Base-by-base conservation (phyloP, 2,113 vertebrate genomes). In the Cathartes aura region DNA sequence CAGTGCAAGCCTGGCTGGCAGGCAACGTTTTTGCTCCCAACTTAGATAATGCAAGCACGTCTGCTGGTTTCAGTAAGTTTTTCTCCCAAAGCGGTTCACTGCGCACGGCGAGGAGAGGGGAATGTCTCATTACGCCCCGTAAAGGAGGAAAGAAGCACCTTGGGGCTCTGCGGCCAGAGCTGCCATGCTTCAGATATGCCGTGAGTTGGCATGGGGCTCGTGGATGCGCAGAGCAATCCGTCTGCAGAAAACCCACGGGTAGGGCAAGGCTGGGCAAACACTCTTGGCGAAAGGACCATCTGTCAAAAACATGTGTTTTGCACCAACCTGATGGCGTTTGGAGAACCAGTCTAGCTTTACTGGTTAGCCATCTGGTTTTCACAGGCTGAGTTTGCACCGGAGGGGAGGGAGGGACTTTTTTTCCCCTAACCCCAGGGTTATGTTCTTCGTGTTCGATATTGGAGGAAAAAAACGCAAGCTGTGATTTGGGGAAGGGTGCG, bases 141-240 rank as follows among this genome's bases (percentile, higher is more conserved):
- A 20, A 79, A 36, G 55, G 63, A 12, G 13, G 60, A 62, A 26
- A 30, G 43, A 29, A 64, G 13, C 1, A 1, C 63, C 55, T n/a
- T 0, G 4, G 50, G 50, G 58, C 21, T 68, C n/a, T 0, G 0
- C 0, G 2, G 7, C 3, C 0, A 0, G 80, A 48, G 55, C 30
- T 4, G 18, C 17, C 0, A 1, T 1, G 6, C 64, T 59, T 66
- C 68, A 21, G 48, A 9, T 27, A 6, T 0, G 0, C 47, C 2
- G 0, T 26, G 34, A 72, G 64, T 58, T 59, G 63, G 64, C 8
- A 2, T 2, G 47, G 53, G 36, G 76, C 8, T 43, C 1, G 0
- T 4, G 70, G 85, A 7, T 16, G 72, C 1, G 4, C 60, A 18
- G 71, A 34, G 66, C 34, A 26, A 56, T 48, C 71, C 47, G 60